Conservation (phyloP, 2,113 vertebrate genomes). For the Rana temporaria region DNA sequence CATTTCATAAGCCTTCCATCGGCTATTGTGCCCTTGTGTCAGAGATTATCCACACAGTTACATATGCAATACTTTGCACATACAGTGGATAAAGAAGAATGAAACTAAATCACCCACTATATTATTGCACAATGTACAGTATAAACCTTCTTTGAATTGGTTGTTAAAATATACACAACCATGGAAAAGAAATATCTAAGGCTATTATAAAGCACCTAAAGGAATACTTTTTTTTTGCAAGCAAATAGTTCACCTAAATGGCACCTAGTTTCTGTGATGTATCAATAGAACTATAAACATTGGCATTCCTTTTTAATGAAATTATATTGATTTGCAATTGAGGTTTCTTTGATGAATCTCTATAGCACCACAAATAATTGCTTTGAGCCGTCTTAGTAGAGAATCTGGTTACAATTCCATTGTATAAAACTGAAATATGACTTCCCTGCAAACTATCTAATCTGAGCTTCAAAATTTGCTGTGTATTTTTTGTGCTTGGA, state of each 20-base stretch:
- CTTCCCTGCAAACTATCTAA: conserved; percentile 24
- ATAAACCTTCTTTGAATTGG: no score
- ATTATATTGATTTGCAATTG: conserved; percentile 51
- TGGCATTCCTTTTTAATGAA: conserved; percentile 53
- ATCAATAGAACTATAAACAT: conserved; percentile 42
- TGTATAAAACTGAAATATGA: conserved; percentile 43
- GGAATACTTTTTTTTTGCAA: background rate
- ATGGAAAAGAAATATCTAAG: no score
- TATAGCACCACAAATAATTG: conserved; percentile 13
- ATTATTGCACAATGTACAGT: no score
- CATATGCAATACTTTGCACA: no score
- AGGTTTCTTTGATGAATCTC: conserved; percentile 45
- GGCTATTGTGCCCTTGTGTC: no score
- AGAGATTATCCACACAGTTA: no score
- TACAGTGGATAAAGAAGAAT: no score
- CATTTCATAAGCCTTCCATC: no score
- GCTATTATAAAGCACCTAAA: no score
- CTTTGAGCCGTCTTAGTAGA: conserved; percentile 11
- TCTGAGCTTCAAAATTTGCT: conserved; percentile 24
- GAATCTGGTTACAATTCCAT: conserved; percentile 45
- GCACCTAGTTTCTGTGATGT: conserved; percentile 18
- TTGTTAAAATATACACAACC: no score
- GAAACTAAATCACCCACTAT: no score
- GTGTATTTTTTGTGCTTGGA: conserved; percentile 39
- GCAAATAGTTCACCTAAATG: background rate